A percentile compares a stretch with the other conserved stretches of the same genome.
Conservation (phyloP, 2,113 vertebrate species). For the Neogobius melanostomus region DNA sequence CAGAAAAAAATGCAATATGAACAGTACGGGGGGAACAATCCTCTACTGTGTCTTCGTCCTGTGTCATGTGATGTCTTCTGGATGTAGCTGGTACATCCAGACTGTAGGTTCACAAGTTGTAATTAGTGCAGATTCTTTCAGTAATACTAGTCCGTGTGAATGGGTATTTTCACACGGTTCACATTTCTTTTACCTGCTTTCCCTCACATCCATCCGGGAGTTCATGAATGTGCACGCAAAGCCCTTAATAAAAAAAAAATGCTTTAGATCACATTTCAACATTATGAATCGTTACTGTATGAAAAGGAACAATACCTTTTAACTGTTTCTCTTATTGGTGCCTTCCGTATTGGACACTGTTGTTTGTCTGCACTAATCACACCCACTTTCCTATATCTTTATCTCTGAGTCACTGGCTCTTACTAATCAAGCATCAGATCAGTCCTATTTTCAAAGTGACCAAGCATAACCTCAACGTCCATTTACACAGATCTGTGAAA, state of each 20-base stretch:
- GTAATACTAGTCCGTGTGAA: constrained; percentile 13
- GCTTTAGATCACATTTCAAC: background rate
- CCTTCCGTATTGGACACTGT: background rate
- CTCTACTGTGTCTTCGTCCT: background rate
- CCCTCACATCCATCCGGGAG: background rate
- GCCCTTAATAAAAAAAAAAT: background rate
- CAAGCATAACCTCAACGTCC: constrained; percentile 30
- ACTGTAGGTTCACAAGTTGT: background rate
- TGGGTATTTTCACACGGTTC: constrained; percentile 3
- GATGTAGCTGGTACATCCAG: background rate
- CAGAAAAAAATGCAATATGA: background rate
- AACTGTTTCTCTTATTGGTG: background rate
- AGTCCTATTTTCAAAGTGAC: constrained; percentile 31
- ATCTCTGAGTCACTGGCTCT: constrained; percentile 16
- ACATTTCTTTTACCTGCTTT: constrained; percentile 2
- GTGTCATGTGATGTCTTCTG: background rate
- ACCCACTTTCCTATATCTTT: constrained; percentile 11
- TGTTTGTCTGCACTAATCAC: constrained; percentile 1
- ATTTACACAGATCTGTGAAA: background rate
- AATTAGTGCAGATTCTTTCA: constrained; percentile 6
- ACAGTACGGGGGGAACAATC: background rate
- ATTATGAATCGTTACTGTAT: background rate
- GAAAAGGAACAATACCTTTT: background rate
- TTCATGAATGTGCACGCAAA: background rate
- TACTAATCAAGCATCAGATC: constrained; percentile 37